Evolutionary conservation across 2,113 vertebrate genomes (phyloP).

Genomic region (Scomber scombrus): DNA sequence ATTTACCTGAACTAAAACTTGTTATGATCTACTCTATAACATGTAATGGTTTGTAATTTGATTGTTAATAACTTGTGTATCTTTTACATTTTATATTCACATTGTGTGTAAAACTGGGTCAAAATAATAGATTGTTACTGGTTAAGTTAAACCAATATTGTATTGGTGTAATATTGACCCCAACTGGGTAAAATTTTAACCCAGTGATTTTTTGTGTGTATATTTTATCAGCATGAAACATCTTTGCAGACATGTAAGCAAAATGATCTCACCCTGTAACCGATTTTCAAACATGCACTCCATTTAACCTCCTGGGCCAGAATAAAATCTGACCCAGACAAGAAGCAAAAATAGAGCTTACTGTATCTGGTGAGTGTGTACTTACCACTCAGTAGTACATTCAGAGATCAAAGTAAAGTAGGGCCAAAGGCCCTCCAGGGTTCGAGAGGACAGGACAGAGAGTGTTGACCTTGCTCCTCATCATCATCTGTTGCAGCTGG

Average conservation of each 20-base stretch:
- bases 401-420: conserved; percentile 17
- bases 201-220: too few species aligned
- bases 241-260: conserved; percentile 2
- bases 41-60: too few species aligned
- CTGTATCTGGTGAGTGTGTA: conserved; percentile 2
- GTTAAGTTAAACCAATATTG: too few species aligned
- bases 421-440: conserved; percentile 28
- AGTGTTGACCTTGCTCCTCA: conserved; percentile 53
- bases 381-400: conserved; percentile 22
- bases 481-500: conserved; percentile 54
- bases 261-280: conserved; percentile 10
- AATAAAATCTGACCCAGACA: conserved; percentile 5
- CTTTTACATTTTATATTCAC: too few species aligned
- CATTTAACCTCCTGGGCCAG: conserved; percentile 8
- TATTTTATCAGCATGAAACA: conserved; percentile 16
- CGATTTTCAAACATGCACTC: conserved; percentile 27
- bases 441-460: conserved; percentile 26
- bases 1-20: too few species aligned
- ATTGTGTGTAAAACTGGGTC: too few species aligned
- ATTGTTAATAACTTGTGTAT: too few species aligned
- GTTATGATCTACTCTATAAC: too few species aligned
- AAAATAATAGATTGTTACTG: too few species aligned
- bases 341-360: conserved; percentile 10
- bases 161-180: too few species aligned
- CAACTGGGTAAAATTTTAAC: too few species aligned